These are phyloP conservation scores for Decapterus maruadsi DNA, from an alignment of 2,797 vertebrate genomes.

Conservation along the genomic window DNA sequence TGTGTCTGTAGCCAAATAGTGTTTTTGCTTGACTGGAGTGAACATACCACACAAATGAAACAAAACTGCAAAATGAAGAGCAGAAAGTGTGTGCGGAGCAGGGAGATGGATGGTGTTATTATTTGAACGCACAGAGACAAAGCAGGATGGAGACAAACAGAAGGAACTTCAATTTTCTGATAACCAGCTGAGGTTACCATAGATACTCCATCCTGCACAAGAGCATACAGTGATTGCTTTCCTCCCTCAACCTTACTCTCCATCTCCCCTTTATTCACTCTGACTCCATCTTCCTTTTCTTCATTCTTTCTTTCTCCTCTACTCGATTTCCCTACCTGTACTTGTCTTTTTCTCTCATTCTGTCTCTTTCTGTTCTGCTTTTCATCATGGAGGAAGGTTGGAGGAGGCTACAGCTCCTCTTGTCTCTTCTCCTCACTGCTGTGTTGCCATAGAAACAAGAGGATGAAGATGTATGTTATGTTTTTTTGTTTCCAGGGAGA, in stretches of 20 bases:
- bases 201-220: conserved; percentile 89
- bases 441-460: conserved; percentile 86
- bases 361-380: conserved; percentile 61
- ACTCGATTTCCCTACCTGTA: conserved; percentile 4
- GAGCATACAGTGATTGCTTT: conserved; percentile 83
- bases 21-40: not conserved
- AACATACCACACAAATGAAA: not conserved
- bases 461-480: conserved; percentile 77
- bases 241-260: conserved; percentile 60
- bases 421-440: conserved; percentile 67
- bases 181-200: conserved; percentile 85
- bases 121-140: conserved; percentile 40
- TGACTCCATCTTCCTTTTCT: conserved; percentile 3
- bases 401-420: conserved; percentile 58
- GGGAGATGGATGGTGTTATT: conserved; percentile 31
- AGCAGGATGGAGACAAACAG: conserved; percentile 64
- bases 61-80: conserved; percentile 28
- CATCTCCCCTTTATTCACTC: conserved; percentile 5
- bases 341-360: conserved; percentile 31
- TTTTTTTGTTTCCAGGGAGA: conserved; percentile 74
- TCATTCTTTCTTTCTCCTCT: not conserved
- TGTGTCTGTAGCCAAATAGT: not conserved
- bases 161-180: conserved; percentile 72
- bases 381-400: conserved; percentile 70
- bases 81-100: conserved; percentile 19